phyloP scores from a whole-genome alignment of 2,888 invertebrate genomes.

The Argynnis bischoffii region DNA sequence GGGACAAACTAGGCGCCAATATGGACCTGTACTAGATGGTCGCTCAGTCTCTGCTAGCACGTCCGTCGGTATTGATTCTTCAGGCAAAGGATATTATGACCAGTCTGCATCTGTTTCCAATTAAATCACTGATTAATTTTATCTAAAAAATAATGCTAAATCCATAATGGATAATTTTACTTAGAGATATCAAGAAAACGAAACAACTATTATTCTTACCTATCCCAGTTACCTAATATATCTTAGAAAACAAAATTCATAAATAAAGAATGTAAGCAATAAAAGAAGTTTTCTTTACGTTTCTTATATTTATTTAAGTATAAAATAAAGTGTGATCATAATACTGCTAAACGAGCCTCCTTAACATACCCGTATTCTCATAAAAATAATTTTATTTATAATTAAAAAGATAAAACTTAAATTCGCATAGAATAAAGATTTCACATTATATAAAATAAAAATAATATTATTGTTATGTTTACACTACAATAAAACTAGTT shows the following conservation, averaged over 20 bases:
- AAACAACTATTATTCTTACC: too few relatives aligned
- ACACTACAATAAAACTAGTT: not conserved
- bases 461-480: not conserved
- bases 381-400: not conserved
- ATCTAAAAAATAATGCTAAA: not conserved
- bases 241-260: not conserved
- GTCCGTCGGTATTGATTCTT: conserved; percentile 54
- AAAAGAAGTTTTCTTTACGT: not conserved
- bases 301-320: conserved; percentile 4
- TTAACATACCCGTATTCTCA: conserved; percentile 27
- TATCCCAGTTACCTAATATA: not conserved
- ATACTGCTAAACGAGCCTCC: conserved; percentile 36
- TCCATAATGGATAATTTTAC: not conserved
- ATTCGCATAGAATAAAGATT: not conserved
- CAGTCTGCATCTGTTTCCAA: conserved; percentile 51
- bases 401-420: not conserved
- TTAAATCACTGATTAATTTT: conserved; percentile 11
- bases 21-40: conserved; percentile 46
- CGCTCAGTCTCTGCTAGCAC: conserved; percentile 55
- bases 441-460: conserved; percentile 3
- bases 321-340: conserved; percentile 18
- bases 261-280: not conserved
- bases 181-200: not conserved
- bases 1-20: conserved; percentile 50
- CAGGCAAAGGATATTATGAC: conserved; percentile 60